Evolutionary conservation across 2,113 vertebrate species (phyloP).

Genomic region (Pan troglodytes): DNA sequence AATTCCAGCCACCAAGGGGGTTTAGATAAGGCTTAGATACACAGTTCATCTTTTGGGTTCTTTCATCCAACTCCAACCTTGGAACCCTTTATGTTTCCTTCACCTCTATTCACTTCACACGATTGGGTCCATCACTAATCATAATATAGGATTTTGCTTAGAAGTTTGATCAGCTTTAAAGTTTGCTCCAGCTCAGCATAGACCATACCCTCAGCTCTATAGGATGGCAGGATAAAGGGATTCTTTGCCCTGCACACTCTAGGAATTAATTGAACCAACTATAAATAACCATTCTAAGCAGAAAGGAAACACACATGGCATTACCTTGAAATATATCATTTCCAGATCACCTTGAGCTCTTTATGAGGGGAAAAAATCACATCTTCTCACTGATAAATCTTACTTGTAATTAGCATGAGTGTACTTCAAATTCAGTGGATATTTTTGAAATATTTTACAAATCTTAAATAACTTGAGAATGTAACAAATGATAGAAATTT

Average conservation of each 20-base stretch:
- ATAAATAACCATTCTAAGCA: constrained; percentile 66
- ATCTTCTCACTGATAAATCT: not conserved
- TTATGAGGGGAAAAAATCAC: not conserved
- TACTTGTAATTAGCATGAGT: not conserved
- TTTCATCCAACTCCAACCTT: constrained; percentile 60
- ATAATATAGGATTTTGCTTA: constrained; percentile 74
- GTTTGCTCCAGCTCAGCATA: constrained; percentile 44
- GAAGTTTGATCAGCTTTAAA: constrained; percentile 70
- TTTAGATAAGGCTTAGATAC: constrained; percentile 48
- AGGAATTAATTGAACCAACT: constrained; percentile 70
- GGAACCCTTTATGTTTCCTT: constrained; percentile 55
- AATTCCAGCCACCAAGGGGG: constrained; percentile 30
- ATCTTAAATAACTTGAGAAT: not conserved
- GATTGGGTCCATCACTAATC: constrained; percentile 70
- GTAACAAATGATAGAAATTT: not conserved
- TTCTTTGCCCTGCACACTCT: constrained; percentile 47
- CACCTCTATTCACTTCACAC: constrained; percentile 67
- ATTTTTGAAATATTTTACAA: not conserved
- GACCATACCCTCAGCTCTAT: constrained; percentile 19
- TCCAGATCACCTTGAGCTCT: constrained; percentile 58
- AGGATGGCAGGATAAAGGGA: constrained; percentile 64
- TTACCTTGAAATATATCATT: constrained; percentile 54
- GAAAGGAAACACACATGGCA: constrained; percentile 31
- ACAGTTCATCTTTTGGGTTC: constrained; percentile 30
- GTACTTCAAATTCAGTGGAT: not conserved